Percentiles rank a stretch among this genome's conserved stretches.
phyloP scores from a whole-genome alignment of 2,113 vertebrate species.

The Syngnathus floridae region DNA sequence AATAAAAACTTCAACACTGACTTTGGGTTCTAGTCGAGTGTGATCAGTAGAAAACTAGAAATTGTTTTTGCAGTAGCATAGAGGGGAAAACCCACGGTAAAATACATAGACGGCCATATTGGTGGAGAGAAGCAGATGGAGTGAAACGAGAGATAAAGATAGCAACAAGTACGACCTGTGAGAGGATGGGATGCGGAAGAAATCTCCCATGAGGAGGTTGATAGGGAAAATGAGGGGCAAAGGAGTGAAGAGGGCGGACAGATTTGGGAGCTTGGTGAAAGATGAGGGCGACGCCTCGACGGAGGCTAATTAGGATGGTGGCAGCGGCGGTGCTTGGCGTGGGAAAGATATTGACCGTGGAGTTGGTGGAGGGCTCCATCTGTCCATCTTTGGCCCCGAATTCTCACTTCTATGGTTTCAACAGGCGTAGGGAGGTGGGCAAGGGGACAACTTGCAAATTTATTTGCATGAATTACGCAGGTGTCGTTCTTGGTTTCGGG shows the following conservation, averaged over 20 bases:
- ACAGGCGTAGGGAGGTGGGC: slow-evolving; percentile 7
- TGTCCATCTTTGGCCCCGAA: slow-evolving; percentile 38
- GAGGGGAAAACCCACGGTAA: slow-evolving; percentile 41
- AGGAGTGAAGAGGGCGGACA: slow-evolving; percentile 11
- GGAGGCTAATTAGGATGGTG: slow-evolving; percentile 49
- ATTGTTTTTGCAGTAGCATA: not conserved
- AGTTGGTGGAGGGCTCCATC: slow-evolving; percentile 45
- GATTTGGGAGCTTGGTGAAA: not conserved
- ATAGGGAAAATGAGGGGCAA: slow-evolving; percentile 19
- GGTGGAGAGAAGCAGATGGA: slow-evolving; percentile 48
- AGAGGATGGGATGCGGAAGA: slow-evolving; percentile 7
- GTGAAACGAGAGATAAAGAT: slow-evolving; percentile 14
- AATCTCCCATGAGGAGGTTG: slow-evolving; percentile 11
- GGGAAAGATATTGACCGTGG: slow-evolving; percentile 9
- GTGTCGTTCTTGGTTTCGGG: not conserved
- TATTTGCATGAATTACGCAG: not conserved
- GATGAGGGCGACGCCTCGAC: slow-evolving; percentile 42
- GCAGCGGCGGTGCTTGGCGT: slow-evolving; percentile 21
- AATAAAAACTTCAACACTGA: not conserved
- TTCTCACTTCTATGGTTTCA: slow-evolving; percentile 39
- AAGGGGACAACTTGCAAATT: not conserved
- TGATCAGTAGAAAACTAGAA: not conserved
- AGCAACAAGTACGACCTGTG: slow-evolving; percentile 42
- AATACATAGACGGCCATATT: slow-evolving; percentile 38
- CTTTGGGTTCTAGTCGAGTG: not conserved